Percentiles rank a stretch among this genome's conserved stretches.
These are phyloP conservation scores for Drosophila ustulata DNA, from an alignment of 2,888 invertebrate genomes.

Conservation along the genomic window DNA sequence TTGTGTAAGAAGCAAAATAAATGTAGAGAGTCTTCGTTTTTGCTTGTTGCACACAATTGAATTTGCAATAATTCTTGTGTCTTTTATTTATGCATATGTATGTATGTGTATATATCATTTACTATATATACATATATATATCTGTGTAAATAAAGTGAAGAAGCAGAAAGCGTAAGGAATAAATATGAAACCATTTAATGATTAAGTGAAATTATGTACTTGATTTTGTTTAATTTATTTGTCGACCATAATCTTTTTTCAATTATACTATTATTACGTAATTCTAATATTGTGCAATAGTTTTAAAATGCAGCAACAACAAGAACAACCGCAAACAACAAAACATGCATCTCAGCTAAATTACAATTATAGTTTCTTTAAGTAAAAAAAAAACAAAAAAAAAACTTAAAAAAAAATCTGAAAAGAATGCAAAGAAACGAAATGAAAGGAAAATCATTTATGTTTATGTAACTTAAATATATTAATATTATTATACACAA, in stretches of 20 bases:
- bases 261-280: conserved; percentile 49
- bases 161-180: conserved; percentile 4
- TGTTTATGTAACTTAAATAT: conserved; percentile 59
- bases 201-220: conserved; percentile 71
- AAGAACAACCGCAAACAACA: conserved; percentile 46
- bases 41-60: conserved; percentile 32
- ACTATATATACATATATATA: conserved; percentile 13
- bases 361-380: conserved; percentile 70
- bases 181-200: conserved; percentile 23
- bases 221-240: conserved; percentile 72
- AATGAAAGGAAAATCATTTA: conserved; percentile 37
- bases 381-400: conserved; percentile 32
- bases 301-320: conserved; percentile 59
- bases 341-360: conserved; percentile 70
- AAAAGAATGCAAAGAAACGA: conserved; percentile 19
- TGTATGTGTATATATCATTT: conserved; percentile 10
- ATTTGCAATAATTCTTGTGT: conserved; percentile 61
- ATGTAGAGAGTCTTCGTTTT: conserved; percentile 5
- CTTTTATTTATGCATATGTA: conserved; percentile 44
- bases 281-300: conserved; percentile 76
- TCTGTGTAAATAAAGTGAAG: conserved; percentile 9
- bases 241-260: conserved; percentile 43
- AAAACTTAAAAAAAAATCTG: conserved; percentile 10
- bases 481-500: conserved; percentile 48
- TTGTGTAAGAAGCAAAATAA: not conserved